Evolutionary conservation across 1,140 invertebrate genomes (phyloP), one percentile per base, ranked within the genome.

Genomic region (Pararge aegeria): DNA sequence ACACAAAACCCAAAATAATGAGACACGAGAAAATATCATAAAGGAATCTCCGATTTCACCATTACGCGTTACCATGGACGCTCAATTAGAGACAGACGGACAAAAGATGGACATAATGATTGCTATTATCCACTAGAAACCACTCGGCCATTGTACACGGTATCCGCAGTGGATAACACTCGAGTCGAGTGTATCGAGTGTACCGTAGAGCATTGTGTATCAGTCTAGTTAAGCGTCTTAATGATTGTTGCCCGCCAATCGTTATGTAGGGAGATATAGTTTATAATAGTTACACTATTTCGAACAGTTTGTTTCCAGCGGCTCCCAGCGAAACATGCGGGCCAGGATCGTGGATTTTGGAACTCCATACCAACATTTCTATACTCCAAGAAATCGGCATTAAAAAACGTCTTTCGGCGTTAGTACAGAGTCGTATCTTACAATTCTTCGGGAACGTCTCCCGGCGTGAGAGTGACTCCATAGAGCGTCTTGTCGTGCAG

Each of bases 21-120:
- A 60, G 38, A 52, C 55, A 15, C 30, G 18, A 38, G 7, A 38
- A 20, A 48, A 51, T 27, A 30, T 42, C 20, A 55, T 30, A 55
- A 55, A 46, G 16, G 7, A 56, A 27, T 59, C 20, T 42, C 40
- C 15, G 6, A 55, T 55, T 58, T 51, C 55, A 44, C 10, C 40
- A 21, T 46, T 42, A 42, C 38, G 34, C 27, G 74, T 79, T 70
- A 61, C 75, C 65, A 79, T 81, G 72, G 68, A 53, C 62, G 54
- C 67, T 55, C 71, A 73, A 79, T 77, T 79, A 75, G 56, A 61
- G 65, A 58, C 60, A 50, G 64, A 68, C 61, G 72, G 73, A 77
- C 78, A 78, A 77, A 70, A 77, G 75, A 69, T 70, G 69, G 69
- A 72, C 70, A 48, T 77, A 81, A 78, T 74, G 74, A 77, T 70